Conservation (phyloP, 2,888 invertebrate genomes). For the Stenolophus ochropezus region DNA sequence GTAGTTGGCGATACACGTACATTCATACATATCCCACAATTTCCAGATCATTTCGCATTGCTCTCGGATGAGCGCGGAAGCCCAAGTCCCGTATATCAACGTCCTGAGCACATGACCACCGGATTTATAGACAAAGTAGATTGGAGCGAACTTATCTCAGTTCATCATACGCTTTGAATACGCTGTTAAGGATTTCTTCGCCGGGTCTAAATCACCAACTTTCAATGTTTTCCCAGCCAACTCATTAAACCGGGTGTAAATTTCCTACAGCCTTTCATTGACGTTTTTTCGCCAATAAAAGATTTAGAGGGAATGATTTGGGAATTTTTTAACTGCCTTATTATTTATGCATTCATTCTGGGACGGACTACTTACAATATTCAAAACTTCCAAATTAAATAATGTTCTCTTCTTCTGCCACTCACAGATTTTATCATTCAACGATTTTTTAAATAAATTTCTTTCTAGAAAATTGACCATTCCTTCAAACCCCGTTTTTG, state of each 20-base stretch:
- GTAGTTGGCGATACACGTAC: conserved; percentile 1
- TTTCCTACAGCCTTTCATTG: not conserved
- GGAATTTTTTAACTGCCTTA: conserved; percentile 13
- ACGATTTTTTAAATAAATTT: not conserved
- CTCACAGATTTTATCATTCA: not conserved
- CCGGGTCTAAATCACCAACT: not conserved
- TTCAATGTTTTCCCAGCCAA: not conserved
- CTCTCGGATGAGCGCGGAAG: conserved; percentile 33
- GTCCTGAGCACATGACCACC: conserved; percentile 50
- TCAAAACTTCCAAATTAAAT: not conserved
- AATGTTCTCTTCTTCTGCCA: not conserved
- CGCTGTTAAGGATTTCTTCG: conserved; percentile 55
- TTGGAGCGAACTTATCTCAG: conserved; percentile 48
- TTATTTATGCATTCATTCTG: conserved; percentile 22
- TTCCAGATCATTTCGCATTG: conserved; percentile 54
- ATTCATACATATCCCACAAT: conserved; percentile 53
- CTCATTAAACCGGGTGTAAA: conserved; percentile 10
- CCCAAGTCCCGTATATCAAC: conserved; percentile 54
- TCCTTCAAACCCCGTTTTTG: too few relatives aligned
- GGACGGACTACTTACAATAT: not conserved
- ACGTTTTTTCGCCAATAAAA: conserved; percentile 18
- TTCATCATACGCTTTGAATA: conserved; percentile 55
- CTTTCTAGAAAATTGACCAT: too few relatives aligned
- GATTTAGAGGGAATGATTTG: conserved; percentile 8
- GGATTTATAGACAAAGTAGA: conserved; percentile 58